phyloP scores from a whole-genome alignment of 1,140 invertebrate genomes.

The Neotoxoptera formosana region DNA sequence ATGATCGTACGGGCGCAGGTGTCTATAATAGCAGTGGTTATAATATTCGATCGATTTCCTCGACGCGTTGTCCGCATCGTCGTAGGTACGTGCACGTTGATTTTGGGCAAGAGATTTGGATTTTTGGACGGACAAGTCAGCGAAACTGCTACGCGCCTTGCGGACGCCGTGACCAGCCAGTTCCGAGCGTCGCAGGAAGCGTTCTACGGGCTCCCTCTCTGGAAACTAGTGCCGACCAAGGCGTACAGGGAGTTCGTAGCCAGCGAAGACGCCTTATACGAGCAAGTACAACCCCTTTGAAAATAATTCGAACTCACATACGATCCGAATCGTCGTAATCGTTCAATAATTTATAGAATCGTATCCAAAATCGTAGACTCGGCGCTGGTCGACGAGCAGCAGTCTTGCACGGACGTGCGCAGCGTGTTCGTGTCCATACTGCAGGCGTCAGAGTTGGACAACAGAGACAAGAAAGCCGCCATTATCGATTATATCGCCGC shows the following conservation, averaged over 20 bases:
- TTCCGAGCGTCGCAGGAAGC: constrained; percentile 80
- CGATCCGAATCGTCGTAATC: constrained; percentile 61
- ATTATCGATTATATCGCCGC: constrained; percentile 87
- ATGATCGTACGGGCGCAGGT: too few relatives aligned
- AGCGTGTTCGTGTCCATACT: constrained; percentile 80
- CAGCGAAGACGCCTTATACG: constrained; percentile 82
- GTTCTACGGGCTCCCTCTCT: constrained; percentile 81
- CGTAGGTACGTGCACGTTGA: constrained; percentile 76
- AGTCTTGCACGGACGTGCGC: constrained; percentile 67
- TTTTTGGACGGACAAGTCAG: constrained; percentile 73
- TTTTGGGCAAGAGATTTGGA: constrained; percentile 79
- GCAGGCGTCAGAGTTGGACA: constrained; percentile 74
- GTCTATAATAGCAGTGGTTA: too few relatives aligned
- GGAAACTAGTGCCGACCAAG: constrained; percentile 80
- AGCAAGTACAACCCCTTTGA: constrained; percentile 63
- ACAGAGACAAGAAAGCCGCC: constrained; percentile 81
- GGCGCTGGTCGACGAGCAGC: constrained; percentile 67
- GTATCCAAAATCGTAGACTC: constrained; percentile 80
- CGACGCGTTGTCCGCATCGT: neutral
- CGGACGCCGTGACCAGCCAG: constrained; percentile 75
- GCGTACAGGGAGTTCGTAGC: constrained; percentile 76
- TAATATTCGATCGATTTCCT: neutral
- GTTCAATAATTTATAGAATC: constrained; percentile 66
- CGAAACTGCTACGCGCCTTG: constrained; percentile 67
- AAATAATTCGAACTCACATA: too few relatives aligned